These are phyloP conservation scores for Cydia splendana DNA, from an alignment of 1,140 invertebrate species.

Conservation along the genomic window DNA sequence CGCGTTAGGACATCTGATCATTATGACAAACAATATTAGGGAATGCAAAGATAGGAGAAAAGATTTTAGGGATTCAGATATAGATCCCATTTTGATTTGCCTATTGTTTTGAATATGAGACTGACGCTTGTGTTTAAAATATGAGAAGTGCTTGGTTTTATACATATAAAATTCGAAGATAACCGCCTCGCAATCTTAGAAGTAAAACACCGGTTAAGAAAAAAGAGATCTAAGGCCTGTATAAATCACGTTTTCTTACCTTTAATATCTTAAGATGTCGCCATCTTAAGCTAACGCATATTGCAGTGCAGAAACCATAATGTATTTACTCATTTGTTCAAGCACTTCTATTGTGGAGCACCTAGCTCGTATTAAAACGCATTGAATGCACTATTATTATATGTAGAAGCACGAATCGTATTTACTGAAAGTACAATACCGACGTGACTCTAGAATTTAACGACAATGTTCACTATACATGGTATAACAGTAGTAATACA, in stretches of 20 bases:
- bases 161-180: not conserved
- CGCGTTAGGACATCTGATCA: no score
- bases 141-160: not conserved
- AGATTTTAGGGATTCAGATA: no score
- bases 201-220: no score
- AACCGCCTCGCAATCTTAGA: not conserved
- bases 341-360: not conserved
- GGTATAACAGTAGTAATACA: not conserved
- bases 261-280: no score
- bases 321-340: not conserved
- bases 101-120: not conserved
- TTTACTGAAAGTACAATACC: not conserved
- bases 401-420: not conserved
- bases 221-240: no score
- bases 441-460: not conserved
- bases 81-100: not conserved
- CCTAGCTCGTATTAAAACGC: not conserved
- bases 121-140: not conserved
- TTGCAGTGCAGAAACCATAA: not conserved
- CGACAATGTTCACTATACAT: not conserved
- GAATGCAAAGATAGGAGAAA: no score
- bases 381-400: slow-evolving; percentile 3
- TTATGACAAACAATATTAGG: no score
- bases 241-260: no score
- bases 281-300: no score